Base-by-base conservation (phyloP, 2,113 vertebrate genomes). In the Archilochus colubris region DNA sequence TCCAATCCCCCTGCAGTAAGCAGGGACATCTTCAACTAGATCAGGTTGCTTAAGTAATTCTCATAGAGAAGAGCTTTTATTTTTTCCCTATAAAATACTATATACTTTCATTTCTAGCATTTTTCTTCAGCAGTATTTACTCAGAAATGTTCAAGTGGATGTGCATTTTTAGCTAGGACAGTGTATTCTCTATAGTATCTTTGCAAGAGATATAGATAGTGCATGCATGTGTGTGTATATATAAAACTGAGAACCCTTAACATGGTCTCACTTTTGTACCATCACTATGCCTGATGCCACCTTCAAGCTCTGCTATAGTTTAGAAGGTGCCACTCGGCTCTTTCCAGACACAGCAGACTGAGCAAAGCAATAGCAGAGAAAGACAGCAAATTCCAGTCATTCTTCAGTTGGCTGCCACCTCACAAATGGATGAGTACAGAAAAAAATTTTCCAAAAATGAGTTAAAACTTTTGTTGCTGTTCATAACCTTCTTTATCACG, bases 181-280 rank as follows among this genome's bases (percentile, higher is more conserved):
- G 28, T 9, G 12, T 6, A 51, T 55, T 81, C 24, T 50, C 30
- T 66, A 36, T 13, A 69, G 4, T 13, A 22, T 36, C n/a, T 58
- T 33, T 66, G 31, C 40, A 79, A 33, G 11, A 64, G 19, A 55
- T 19, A 18, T 38, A 64, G 4, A 25, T 7, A 53, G 66, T 28
- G 50, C 22, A 12, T n/a, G n/a, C 28, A 10, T 50, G 20, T 9
- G 2, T 36, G 3, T 13, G 0, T n/a, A 16, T 31, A 12, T 23
- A 14, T 30, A 11, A 16, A 69, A 68, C 2, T 40, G 14, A 64
- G 12, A 23, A 21, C 13, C 23, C 25, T 85, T 59, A 70, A 75
- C 19, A 13, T 1, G 2, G 12, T 53, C 48, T 43, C 7, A 44
- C 19, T 61, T 88, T 30, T 64, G 54, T 21, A 80, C 1, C 25